Conservation (phyloP, 2,888 invertebrate species). For the Synanthedon andrenaeformis region DNA sequence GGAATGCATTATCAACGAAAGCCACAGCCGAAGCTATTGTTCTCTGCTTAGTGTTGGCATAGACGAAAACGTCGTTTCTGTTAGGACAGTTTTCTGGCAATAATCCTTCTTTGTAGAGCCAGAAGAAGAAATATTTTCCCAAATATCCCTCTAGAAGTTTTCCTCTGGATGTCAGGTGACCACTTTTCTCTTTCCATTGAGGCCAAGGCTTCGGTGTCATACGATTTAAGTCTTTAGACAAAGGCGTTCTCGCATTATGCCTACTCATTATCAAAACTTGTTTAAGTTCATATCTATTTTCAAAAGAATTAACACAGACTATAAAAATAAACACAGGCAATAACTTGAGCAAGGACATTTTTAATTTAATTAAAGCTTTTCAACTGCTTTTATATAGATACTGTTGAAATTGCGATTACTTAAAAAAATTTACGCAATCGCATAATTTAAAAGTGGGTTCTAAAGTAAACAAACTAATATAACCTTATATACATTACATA, state of each 20-base stretch:
- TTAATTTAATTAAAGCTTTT: too few relatives aligned
- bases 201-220: conserved; percentile 43
- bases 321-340: not conserved
- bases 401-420: too few relatives aligned
- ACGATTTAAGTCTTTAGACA: conserved; percentile 29
- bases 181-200: conserved; percentile 33
- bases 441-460: too few relatives aligned
- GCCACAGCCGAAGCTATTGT: conserved; percentile 43
- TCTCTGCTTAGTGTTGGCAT: conserved; percentile 45
- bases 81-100: conserved; percentile 26
- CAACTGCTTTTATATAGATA: too few relatives aligned
- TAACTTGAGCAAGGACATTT: too few relatives aligned
- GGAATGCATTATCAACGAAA: conserved; percentile 40
- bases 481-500: too few relatives aligned
- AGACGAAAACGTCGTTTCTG: conserved; percentile 37
- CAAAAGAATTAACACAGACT: not conserved
- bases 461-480: too few relatives aligned
- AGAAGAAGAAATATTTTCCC: conserved; percentile 33
- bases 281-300: conserved; percentile 13
- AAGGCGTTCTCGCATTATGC: conserved; percentile 45
- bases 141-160: conserved; percentile 39
- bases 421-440: too few relatives aligned
- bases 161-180: conserved; percentile 43
- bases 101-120: conserved; percentile 30
- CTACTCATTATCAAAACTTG: conserved; percentile 44